These are phyloP conservation scores for Gallinago solitaria DNA, from an alignment of 2,797 vertebrate species.

Conservation along the genomic window DNA sequence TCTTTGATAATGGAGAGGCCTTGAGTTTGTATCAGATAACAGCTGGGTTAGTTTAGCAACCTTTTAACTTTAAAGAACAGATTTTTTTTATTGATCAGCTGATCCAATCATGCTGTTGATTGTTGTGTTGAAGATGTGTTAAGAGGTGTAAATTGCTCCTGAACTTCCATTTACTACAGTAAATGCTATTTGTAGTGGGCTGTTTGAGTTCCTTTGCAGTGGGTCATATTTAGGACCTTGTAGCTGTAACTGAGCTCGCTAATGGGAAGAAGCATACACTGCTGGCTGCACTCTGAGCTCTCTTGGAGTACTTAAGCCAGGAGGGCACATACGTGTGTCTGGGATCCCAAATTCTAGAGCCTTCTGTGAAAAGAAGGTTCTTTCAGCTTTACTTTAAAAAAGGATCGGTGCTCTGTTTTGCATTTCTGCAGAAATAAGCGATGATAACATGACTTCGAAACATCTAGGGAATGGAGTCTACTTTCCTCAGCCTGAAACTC, in stretches of 20 bases:
- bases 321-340: not conserved
- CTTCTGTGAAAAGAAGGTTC: not conserved
- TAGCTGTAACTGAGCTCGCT: not conserved
- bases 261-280: not conserved
- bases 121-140: not conserved
- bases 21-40: not conserved
- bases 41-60: not conserved
- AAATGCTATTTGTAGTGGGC: not conserved
- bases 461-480: not conserved
- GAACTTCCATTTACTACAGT: not conserved
- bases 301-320: not conserved
- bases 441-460: not conserved
- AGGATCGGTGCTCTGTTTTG: not conserved
- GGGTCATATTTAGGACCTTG: not conserved
- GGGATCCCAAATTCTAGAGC: not conserved
- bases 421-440: not conserved
- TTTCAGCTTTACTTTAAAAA: not conserved
- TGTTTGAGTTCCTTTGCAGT: not conserved
- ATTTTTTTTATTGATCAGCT: not conserved
- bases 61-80: not conserved
- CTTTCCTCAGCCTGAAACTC: not conserved
- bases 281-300: not conserved
- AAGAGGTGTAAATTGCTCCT: not conserved
- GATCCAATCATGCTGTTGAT: not conserved
- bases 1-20: not conserved